Evolutionary conservation across 2,888 invertebrate genomes (phyloP).

Genomic region (Cataglyphis altisquamis): DNA sequence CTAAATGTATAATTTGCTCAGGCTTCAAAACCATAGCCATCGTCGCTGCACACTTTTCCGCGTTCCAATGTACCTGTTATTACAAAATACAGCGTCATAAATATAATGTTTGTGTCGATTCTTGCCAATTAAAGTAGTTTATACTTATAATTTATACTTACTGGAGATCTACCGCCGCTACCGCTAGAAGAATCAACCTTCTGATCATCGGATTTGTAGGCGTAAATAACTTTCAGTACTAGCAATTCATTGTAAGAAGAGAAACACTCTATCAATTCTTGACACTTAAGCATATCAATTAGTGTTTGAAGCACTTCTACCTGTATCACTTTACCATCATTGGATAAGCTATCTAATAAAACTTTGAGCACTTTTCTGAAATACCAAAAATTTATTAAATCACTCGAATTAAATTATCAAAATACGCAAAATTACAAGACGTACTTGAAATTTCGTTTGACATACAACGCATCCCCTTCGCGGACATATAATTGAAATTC

Average conservation of each 20-base stretch:
- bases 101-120: neutral
- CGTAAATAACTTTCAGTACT: constrained; percentile 95
- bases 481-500: constrained; percentile 84
- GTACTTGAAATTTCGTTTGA: constrained; percentile 84
- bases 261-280: constrained; percentile 93
- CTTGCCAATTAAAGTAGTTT: neutral
- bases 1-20: constrained; percentile 91
- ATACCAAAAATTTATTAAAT: constrained; percentile 32
- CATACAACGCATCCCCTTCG: constrained; percentile 82
- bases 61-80: constrained; percentile 91
- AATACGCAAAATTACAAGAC: constrained; percentile 38
- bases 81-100: neutral
- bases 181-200: constrained; percentile 75
- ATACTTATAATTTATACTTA: constrained; percentile 73
- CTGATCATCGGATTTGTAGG: constrained; percentile 89
- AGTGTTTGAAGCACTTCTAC: constrained; percentile 93
- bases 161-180: constrained; percentile 81
- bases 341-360: constrained; percentile 91
- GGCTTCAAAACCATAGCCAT: constrained; percentile 94
- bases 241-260: constrained; percentile 96
- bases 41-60: constrained; percentile 93
- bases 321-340: constrained; percentile 90
- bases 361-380: constrained; percentile 89
- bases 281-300: constrained; percentile 94
- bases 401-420: neutral